Base-by-base conservation (phyloP, 1,140 invertebrate genomes). In the Cotesia vestalis region DNA sequence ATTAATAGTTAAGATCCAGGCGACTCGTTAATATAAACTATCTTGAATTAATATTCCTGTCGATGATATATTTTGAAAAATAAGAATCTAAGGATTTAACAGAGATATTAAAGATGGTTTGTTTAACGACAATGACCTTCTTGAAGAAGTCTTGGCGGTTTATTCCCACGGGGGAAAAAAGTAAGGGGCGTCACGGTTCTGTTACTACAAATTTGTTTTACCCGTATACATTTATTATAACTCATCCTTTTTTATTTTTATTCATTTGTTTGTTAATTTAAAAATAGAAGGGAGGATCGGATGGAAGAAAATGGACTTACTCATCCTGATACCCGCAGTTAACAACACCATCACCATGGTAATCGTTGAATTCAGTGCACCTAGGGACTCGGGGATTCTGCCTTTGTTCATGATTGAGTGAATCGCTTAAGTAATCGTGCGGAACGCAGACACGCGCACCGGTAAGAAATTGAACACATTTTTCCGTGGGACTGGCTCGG, bases 401-500 rank as follows among this genome's bases (percentile, higher is more conserved):
- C 38, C 62, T 35, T 9, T 72, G 69, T n/a, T 66, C 70, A 20
- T 77, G 61, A 66, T 69, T 46, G 17, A 75, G 60, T 11, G 64
- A 59, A 69, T 60, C 63, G 38, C 76, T 20, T n/a, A 72, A 72
- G 73, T 68, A 51, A 73, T 75, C 3, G 73, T 72, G 9, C 75
- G 79, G 53, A 14, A 72, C 74, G 20, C 75, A 73, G 9, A 69
- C 72, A 53, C 81, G 80, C 11, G 81, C 74, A 64, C 80, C 76
- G 14, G 81, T 84, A 12, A 87, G 69, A 66, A 81, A 87, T 60
- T 85, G 83, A 27, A 87, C 82, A 77, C 85, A 87, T 78, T 87
- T 86, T 74, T 87, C 85, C 60, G 85, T 86, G 2, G 85, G 84
- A 71, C 85, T 86, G 4, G 85, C 77, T 35, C 83, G 76, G 0